Percentiles rank a stretch among this genome's conserved stretches.
These are phyloP conservation scores for Struthio camelus DNA, from an alignment of 2,113 vertebrate genomes.

Conservation along the genomic window DNA sequence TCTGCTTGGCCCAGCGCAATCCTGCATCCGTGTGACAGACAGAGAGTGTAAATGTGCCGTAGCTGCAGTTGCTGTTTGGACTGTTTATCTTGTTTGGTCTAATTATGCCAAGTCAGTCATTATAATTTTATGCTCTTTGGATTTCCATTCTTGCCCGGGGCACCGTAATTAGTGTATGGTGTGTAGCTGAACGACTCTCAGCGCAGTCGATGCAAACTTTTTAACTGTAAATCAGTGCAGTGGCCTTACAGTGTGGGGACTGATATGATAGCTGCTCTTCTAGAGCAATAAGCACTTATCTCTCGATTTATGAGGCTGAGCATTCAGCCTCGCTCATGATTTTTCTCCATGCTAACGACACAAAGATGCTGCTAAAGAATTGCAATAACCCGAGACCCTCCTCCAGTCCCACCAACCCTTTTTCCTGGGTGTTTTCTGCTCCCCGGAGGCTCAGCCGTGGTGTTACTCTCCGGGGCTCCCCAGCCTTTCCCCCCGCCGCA, in stretches of 20 bases:
- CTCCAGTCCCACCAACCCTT: neutral
- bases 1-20: neutral
- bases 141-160: conserved; percentile 64
- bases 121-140: conserved; percentile 70
- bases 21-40: neutral
- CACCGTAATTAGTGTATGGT: conserved; percentile 55
- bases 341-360: rapidly evolving
- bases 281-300: neutral
- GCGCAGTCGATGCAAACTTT: neutral
- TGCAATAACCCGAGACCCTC: neutral
- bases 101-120: conserved; percentile 65
- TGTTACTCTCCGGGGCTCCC: rapidly evolving
- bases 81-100: conserved; percentile 64
- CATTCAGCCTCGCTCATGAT: neutral
- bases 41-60: neutral
- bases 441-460: rapidly evolving
- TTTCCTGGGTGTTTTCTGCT: neutral
- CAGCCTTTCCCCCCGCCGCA: neutral
- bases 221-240: conserved; percentile 6
- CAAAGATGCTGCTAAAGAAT: neutral
- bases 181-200: conserved; percentile 54
- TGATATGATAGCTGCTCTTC: neutral
- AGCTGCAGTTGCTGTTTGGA: neutral
- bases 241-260: neutral
- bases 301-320: neutral